phyloP scores from a whole-genome alignment of 2,797 vertebrate species.

The Rousettus madagascariensis region DNA sequence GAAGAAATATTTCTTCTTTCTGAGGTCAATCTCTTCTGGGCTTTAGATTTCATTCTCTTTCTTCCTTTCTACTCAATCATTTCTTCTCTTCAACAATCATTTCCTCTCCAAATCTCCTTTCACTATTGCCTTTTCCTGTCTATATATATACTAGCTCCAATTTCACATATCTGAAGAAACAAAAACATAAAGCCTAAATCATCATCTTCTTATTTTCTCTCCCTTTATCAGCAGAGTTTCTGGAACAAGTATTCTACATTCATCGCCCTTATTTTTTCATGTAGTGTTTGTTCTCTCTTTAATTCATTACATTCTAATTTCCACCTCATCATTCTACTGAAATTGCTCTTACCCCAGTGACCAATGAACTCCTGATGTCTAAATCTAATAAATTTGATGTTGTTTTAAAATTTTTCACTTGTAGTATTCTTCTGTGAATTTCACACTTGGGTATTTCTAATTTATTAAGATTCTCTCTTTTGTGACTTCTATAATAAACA shows the following conservation, averaged over 20 bases:
- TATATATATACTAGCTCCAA: neutral
- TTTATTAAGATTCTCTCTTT: neutral
- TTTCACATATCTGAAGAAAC: neutral
- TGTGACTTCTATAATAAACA: neutral
- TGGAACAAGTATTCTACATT: neutral
- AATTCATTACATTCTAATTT: neutral
- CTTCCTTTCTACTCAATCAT: neutral
- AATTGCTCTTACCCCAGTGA: neutral
- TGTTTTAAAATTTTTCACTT: neutral
- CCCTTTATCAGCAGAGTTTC: neutral
- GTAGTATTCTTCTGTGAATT: neutral
- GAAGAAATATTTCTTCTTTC: neutral
- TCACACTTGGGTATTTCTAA: neutral
- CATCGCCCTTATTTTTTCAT: neutral
- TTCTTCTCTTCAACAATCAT: neutral
- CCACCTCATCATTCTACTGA: neutral
- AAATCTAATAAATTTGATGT: neutral
- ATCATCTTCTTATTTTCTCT: neutral
- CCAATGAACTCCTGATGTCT: neutral
- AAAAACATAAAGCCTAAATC: neutral
- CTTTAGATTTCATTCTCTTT: neutral
- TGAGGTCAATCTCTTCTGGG: neutral
- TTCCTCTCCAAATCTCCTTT: neutral
- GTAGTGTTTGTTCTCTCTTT: neutral
- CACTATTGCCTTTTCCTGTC: neutral